A percentile compares a stretch with the other conserved stretches of the same genome.
phyloP scores from a whole-genome alignment of 2,113 vertebrate species.

The Origma solitaria region DNA sequence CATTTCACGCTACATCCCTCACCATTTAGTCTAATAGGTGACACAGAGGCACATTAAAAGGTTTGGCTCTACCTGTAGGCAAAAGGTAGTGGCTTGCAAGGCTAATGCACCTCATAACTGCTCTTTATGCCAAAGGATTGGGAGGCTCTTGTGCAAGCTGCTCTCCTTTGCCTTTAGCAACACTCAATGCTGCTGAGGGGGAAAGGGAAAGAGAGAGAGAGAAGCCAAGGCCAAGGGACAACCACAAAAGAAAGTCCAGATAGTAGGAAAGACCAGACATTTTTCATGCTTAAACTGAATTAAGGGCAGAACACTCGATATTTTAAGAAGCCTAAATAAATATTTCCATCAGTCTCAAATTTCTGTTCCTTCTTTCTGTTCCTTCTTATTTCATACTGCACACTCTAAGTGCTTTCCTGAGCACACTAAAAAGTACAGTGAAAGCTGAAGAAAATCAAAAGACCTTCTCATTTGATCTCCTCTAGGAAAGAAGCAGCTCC shows the following conservation, averaged over 20 bases:
- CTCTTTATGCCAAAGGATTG: neutral
- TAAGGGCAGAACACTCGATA: neutral
- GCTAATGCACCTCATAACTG: neutral
- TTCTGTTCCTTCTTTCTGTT: neutral
- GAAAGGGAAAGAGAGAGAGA: neutral
- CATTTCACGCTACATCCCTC: neutral
- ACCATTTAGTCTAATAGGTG: neutral
- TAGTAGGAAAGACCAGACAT: neutral
- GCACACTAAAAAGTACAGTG: neutral
- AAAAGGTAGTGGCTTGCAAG: neutral
- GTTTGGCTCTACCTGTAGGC: neutral
- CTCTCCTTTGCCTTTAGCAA: neutral
- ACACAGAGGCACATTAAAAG: neutral
- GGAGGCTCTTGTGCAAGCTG: neutral
- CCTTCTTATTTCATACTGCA: neutral
- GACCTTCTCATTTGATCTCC: neutral
- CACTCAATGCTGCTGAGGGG: neutral
- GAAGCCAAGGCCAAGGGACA: neutral
- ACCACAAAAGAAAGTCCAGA: neutral
- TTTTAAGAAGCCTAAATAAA: neutral
- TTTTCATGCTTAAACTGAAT: neutral
- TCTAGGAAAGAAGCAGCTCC: neutral
- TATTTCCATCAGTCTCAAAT: neutral
- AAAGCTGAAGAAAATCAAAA: neutral
- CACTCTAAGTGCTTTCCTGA: neutral